Conservation (phyloP, 1,140 invertebrate species). For the Drosophila lacteicornis region DNA sequence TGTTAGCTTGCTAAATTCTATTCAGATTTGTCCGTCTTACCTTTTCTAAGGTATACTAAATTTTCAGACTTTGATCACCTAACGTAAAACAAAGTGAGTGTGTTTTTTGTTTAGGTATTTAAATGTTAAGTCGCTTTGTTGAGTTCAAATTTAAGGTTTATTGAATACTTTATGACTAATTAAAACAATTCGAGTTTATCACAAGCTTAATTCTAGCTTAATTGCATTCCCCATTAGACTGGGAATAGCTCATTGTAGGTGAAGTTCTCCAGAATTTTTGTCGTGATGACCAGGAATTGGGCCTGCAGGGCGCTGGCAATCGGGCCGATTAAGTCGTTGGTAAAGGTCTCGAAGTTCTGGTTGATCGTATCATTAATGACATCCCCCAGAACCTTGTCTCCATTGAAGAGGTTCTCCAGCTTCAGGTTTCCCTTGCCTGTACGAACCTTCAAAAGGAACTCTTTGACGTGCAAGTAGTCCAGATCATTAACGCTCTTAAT, state of each 20-base stretch:
- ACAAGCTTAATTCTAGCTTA: constrained; percentile 65
- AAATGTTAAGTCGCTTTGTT: not conserved
- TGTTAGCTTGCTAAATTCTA: too few species aligned
- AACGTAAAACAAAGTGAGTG: not conserved
- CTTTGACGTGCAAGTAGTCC: constrained; percentile 86
- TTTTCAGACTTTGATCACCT: not conserved
- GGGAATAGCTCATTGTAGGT: constrained; percentile 88
- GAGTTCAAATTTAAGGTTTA: constrained; percentile 31
- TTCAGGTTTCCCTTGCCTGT: constrained; percentile 86
- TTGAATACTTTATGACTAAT: constrained; percentile 61
- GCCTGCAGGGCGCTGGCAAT: constrained; percentile 86
- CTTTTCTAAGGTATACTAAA: not conserved
- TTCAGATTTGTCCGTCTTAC: not conserved
- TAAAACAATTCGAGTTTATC: constrained; percentile 70
- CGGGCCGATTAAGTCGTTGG: constrained; percentile 87
- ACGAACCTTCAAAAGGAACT: constrained; percentile 86
- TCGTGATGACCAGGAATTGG: constrained; percentile 86
- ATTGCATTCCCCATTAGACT: constrained; percentile 49
- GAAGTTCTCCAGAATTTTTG: constrained; percentile 86
- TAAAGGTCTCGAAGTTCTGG: constrained; percentile 87
- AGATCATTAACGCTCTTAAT: constrained; percentile 85
- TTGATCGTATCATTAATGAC: constrained; percentile 88
- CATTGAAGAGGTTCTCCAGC: constrained; percentile 88
- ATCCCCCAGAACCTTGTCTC: constrained; percentile 86
- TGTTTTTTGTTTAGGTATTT: not conserved